Evolutionary conservation across 2,888 invertebrate species (phyloP), one percentile per base, ranked within the genome.

Genomic region (Seira sanloemensis): DNA sequence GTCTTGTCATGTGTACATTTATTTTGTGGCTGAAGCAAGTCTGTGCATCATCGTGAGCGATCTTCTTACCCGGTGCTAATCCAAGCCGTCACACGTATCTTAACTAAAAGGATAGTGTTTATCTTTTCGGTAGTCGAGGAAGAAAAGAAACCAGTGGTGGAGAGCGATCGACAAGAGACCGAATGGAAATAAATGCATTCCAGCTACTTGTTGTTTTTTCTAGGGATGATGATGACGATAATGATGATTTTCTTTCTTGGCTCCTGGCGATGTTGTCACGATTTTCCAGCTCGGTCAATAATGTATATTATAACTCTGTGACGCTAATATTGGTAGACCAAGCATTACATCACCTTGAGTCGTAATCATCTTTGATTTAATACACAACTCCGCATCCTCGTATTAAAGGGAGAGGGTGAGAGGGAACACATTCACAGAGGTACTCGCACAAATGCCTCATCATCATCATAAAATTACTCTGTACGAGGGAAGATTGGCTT

Each of bases 251-350:
- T 46, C 65, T 68, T 62, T 73, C 27, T 67, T 83, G 83, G 78
- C 78, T 83, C 78, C 78, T 62, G 83, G 83, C 83, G 54, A 86
- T 74, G 73, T 83, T 86, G 83, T 86, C 86, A 86, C 83, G 86
- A 86, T 77, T 82, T 79, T 23, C 65, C 21, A 67, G 67, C 26
- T 25, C 67, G 71, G 65, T 81, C 74, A 68, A 81, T 76, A 81
- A 76, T 76, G 76, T 76, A 76, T 76, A 71, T 76, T 76, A 54
- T 62, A 72, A 69, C 37, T 67, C 46, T 74, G 74, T 78, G 73
- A 73, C 77, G 83, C 58, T 83, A 83, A 83, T 78, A 74, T 77
- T 62, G 54, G 26, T 46, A 83, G 78, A 78, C 78, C 62, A 67
- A 62, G 78, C 78, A 83, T 83, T 83, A 83, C 72, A 78, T 83